Conservation (phyloP, 2,888 invertebrate genomes). For the Latheticus oryzae region DNA sequence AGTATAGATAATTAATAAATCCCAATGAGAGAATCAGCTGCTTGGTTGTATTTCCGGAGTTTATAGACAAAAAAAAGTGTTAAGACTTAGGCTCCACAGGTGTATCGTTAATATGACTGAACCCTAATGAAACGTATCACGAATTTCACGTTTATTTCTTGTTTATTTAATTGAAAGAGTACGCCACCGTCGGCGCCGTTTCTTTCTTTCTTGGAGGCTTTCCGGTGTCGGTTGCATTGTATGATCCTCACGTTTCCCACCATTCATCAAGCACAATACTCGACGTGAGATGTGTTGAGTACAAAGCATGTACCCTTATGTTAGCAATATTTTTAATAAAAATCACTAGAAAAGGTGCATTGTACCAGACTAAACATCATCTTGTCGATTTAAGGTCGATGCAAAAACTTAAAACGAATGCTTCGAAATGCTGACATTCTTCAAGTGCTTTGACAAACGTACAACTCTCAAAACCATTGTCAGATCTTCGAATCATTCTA, state of each 20-base stretch:
- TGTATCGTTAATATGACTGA: slow-evolving; percentile 7
- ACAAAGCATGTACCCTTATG: slow-evolving; percentile 38
- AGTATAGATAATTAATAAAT: no score
- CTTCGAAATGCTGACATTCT: slow-evolving; percentile 25
- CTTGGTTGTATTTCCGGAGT: no score
- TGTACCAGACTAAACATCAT: slow-evolving; percentile 32
- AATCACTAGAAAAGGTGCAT: slow-evolving; percentile 40
- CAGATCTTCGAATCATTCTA: slow-evolving; percentile 10
- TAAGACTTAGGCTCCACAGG: no score
- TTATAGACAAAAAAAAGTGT: no score
- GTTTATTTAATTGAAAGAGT: slow-evolving; percentile 39
- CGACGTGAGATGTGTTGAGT: slow-evolving; percentile 48
- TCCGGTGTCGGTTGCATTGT: slow-evolving; percentile 46
- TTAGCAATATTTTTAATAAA: slow-evolving; percentile 48
- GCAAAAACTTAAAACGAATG: slow-evolving; percentile 18
- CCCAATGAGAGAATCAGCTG: no score
- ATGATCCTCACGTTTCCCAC: slow-evolving; percentile 48
- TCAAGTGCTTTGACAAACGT: slow-evolving; percentile 15
- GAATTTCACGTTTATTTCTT: slow-evolving; percentile 19
- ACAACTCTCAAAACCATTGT: slow-evolving; percentile 20
- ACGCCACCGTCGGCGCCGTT: slow-evolving; percentile 29
- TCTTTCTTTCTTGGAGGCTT: slow-evolving; percentile 33
- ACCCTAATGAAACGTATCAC: slow-evolving; percentile 3
- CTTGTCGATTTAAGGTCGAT: slow-evolving; percentile 30
- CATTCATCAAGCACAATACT: slow-evolving; percentile 51